Percentiles rank a stretch among this genome's conserved stretches.
Conservation (phyloP, 2,888 invertebrate genomes). For the Polydrusus tereticollis region DNA sequence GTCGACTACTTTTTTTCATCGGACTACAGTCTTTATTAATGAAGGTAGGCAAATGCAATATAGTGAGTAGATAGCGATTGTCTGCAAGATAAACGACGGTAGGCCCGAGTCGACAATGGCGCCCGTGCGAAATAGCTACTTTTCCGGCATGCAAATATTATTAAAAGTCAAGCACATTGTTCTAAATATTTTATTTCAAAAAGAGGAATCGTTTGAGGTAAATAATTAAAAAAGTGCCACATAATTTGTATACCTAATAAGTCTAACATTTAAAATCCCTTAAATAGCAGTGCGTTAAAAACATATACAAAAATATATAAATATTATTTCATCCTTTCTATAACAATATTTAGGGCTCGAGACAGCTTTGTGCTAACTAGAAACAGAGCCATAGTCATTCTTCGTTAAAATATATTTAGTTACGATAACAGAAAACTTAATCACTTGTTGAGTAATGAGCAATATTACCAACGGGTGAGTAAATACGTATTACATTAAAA, state of each 20-base stretch:
- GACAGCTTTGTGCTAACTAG: neutral
- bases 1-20: too few relatives aligned
- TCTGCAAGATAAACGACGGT: neutral
- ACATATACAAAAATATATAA: slow-evolving; percentile 47
- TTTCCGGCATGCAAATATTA: neutral
- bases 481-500: slow-evolving; percentile 4
- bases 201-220: neutral
- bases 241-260: slow-evolving; percentile 18
- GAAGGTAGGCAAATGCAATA: neutral
- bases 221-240: slow-evolving; percentile 39
- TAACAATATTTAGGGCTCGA: neutral
- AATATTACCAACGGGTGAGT: neutral
- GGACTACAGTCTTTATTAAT: neutral
- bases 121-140: too few relatives aligned
- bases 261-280: slow-evolving; percentile 41
- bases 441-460: neutral
- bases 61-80: neutral
- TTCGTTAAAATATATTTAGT: neutral
- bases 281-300: slow-evolving; percentile 36
- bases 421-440: slow-evolving; percentile 3
- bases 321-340: slow-evolving; percentile 25
- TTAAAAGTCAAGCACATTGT: neutral
- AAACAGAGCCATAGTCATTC: neutral
- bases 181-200: slow-evolving; percentile 12
- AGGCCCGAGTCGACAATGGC: neutral